Base-by-base conservation (phyloP, 2,888 invertebrate species). In the Tipula confusa region DNA sequence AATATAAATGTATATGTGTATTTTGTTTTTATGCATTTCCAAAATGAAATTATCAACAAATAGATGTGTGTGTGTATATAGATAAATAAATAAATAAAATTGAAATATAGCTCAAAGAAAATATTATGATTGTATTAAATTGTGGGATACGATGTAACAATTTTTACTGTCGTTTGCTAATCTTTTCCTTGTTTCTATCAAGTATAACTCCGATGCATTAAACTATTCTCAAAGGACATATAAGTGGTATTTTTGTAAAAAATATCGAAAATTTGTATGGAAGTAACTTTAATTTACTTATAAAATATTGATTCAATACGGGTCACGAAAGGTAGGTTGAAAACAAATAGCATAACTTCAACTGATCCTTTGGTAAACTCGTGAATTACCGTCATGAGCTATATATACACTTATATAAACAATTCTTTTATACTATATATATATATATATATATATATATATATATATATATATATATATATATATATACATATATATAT, bases 31-130 rank as follows among this genome's bases (percentile, higher is more conserved):
- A 24, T 64, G 64, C 64, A 64, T 24, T 64, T 64, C 13, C 9
- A 64, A 64, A 64, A 64, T 64, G 64, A 64, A 64, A 64, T 64
- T 64, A 64, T 24, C 64, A 64, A 64, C 64, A 64, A 24, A 64
- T 64, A 43, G n/a, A 43, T n/a, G 38, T n/a, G 13, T 43, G 5
- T 15, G 4, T 43, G 43, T n/a, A 15, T 15, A 33, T 33, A 3
- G 6, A 33, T 33, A 11, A 9, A 33, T 33, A 43, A 43, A 43
- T 43, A 43, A 15, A 43, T 43, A 43, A 43, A n/a, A 43, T n/a
- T n/a, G 15, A 15, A 43, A 43, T 43, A 15, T 43, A 15, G 43
- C 43, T 43, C 7, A 43, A 43, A 43, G 0, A 43, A 43, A 43
- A 6, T 7, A 43, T 43, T 43, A 43, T 7, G 5, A 43, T 43